Percentiles rank a stretch among this genome's conserved stretches.
These are phyloP conservation scores for Apostichopus japonicus DNA, from an alignment of 35 echinoderm and acorn worm species.

Conservation along the genomic window DNA sequence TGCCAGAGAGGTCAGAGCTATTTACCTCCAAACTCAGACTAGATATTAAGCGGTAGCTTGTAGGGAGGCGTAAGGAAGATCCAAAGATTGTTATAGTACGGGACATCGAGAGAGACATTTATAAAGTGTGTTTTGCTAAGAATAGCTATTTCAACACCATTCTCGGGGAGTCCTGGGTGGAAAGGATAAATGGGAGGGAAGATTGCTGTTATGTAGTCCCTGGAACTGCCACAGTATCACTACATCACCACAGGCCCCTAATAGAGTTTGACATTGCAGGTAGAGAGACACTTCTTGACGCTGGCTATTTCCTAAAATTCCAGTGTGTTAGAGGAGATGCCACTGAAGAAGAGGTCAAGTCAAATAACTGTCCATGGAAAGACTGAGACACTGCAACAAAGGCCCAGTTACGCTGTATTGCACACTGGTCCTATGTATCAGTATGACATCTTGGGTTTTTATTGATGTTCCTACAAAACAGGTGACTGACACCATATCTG, in stretches of 20 bases:
- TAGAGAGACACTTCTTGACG: slow-evolving; percentile 24
- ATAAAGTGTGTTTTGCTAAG: slow-evolving; percentile 19
- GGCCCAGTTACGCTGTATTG: neutral
- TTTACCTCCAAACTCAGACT: slow-evolving; percentile 49
- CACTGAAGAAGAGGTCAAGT: slow-evolving; percentile 56
- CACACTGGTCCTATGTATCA: neutral
- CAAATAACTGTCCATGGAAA: slow-evolving; percentile 47
- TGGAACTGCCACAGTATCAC: slow-evolving; percentile 54
- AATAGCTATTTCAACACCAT: slow-evolving; percentile 38
- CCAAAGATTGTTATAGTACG: slow-evolving; percentile 49
- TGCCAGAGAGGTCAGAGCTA: slow-evolving; percentile 27
- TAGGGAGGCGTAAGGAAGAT: slow-evolving; percentile 47
- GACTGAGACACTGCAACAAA: too few relatives aligned
- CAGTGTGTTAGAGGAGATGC: slow-evolving; percentile 62
- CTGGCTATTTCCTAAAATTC: slow-evolving; percentile 56
- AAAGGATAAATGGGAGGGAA: slow-evolving; percentile 33
- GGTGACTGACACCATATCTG: slow-evolving; percentile 32
- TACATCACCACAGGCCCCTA: slow-evolving; percentile 30
- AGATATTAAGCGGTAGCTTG: slow-evolving; percentile 47
- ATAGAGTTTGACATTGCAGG: slow-evolving; percentile 42
- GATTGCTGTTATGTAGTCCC: slow-evolving; percentile 55
- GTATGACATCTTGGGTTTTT: neutral
- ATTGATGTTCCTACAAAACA: slow-evolving; percentile 38
- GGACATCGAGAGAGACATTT: slow-evolving; percentile 49
- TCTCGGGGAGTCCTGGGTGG: slow-evolving; percentile 51